phyloP scores from a whole-genome alignment of 2,113 vertebrate genomes.

The Oreamnos americanus region DNA sequence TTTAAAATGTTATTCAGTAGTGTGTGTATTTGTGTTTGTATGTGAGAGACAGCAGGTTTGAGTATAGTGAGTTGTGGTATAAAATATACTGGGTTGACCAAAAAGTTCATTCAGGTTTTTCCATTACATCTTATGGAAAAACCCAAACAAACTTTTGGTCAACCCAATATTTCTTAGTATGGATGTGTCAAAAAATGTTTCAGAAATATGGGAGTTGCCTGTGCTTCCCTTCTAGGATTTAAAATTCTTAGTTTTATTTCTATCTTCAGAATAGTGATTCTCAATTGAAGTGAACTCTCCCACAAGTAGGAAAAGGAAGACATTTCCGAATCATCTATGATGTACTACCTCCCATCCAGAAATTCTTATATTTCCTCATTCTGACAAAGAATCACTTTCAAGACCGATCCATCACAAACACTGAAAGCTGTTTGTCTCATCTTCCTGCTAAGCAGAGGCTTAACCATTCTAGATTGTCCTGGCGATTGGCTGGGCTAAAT shows the following conservation, averaged over 20 bases:
- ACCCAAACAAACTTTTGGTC: background rate
- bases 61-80: background rate
- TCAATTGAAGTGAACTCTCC: background rate
- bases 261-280: background rate
- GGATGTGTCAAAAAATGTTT: background rate
- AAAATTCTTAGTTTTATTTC: background rate
- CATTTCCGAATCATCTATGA: background rate
- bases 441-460: background rate
- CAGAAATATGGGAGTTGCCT: background rate
- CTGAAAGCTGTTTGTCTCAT: background rate
- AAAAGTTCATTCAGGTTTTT: background rate
- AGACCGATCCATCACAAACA: background rate
- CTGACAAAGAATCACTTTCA: background rate
- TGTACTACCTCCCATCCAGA: background rate
- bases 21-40: background rate
- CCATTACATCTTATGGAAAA: background rate
- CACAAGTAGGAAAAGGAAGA: background rate
- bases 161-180: background rate
- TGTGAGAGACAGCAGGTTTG: background rate
- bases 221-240: background rate
- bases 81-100: background rate
- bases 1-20: background rate
- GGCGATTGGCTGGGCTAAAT: background rate
- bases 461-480: background rate
- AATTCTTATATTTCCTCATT: background rate